Percentiles rank a stretch among this genome's conserved stretches.
Conservation (phyloP, 2,113 vertebrate genomes). For the Tiliqua scincoides region DNA sequence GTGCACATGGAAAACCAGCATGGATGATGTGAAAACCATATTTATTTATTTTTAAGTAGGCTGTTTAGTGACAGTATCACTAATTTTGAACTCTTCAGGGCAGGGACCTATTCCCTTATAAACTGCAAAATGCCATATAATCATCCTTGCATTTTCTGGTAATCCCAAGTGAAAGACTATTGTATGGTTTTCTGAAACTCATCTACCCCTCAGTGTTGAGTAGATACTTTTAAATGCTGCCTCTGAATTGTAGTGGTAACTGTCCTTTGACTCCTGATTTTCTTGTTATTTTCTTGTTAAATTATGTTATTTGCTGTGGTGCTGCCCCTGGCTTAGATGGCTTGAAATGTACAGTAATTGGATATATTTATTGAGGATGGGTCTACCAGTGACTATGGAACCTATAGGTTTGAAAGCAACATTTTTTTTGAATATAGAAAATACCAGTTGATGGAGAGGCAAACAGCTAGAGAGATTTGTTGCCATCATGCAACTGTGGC, state of each 20-base stretch:
- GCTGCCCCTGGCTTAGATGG: not conserved
- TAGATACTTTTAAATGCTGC: not conserved
- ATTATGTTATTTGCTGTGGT: no score
- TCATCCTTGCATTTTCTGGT: not conserved
- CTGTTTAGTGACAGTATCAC: not conserved
- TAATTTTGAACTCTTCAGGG: not conserved
- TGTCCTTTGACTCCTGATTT: not conserved
- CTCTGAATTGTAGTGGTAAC: not conserved
- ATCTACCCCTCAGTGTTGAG: not conserved
- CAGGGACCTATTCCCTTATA: no score
- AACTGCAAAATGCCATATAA: no score
- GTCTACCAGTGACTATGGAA: no score
- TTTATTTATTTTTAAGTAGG: not conserved
- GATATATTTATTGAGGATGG: not conserved
- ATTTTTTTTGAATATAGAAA: no score
- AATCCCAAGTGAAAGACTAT: not conserved
- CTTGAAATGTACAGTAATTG: not conserved
- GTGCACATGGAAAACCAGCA: not conserved
- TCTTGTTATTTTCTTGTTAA: not conserved
- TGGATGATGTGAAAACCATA: not conserved
- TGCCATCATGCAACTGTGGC: no score
- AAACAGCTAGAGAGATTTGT: no score
- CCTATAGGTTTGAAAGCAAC: no score
- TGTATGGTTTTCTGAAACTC: not conserved
- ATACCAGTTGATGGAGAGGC: no score